These are phyloP conservation scores for Agrotis clavis DNA, from an alignment of 2,888 invertebrate species.

Conservation along the genomic window DNA sequence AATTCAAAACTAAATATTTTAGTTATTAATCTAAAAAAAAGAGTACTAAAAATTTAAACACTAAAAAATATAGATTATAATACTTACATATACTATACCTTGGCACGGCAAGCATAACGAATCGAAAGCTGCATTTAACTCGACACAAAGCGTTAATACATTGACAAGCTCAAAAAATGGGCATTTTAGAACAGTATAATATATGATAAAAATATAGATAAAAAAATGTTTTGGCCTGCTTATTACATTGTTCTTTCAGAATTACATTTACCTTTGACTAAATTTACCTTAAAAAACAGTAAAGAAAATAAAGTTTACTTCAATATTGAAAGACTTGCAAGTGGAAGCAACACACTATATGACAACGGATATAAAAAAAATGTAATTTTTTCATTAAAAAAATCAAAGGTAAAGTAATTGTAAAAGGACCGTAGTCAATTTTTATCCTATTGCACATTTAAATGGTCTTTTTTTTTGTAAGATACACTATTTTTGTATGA, in stretches of 20 bases:
- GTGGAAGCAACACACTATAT: too few relatives aligned
- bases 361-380: too few relatives aligned
- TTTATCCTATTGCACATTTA: constrained; percentile 2
- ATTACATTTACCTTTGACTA: too few relatives aligned
- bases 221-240: constrained; percentile 12
- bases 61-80: constrained; percentile 42
- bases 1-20: neutral
- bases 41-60: neutral
- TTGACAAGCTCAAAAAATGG: constrained; percentile 86
- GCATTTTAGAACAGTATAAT: constrained; percentile 77
- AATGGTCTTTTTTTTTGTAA: too few relatives aligned
- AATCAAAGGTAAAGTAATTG: too few relatives aligned
- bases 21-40: neutral
- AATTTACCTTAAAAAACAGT: too few relatives aligned
- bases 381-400: too few relatives aligned
- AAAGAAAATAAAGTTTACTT: too few relatives aligned
- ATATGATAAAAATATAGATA: constrained; percentile 39
- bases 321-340: too few relatives aligned
- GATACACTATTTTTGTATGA: too few relatives aligned
- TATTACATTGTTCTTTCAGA: too few relatives aligned
- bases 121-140: constrained; percentile 78
- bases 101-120: constrained; percentile 78
- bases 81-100: constrained; percentile 78
- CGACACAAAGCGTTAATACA: constrained; percentile 81
- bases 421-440: neutral